phyloP scores from a whole-genome alignment of 2,113 vertebrate species.

The Thamnaconus septentrionalis region DNA sequence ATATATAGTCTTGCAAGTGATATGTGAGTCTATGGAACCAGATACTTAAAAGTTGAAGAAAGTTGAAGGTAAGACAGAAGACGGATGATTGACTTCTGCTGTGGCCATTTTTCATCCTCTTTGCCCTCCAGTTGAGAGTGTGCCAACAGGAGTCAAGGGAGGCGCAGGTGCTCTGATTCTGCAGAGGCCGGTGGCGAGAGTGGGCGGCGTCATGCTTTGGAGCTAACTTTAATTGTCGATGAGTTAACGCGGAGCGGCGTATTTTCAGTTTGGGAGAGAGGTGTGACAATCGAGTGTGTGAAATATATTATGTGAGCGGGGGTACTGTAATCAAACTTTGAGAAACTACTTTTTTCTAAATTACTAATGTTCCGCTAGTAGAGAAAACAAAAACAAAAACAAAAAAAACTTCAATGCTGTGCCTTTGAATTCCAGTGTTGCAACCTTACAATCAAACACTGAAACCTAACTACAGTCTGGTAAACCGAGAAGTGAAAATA shows the following conservation, averaged over 20 bases:
- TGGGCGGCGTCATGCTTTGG: not conserved
- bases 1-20: slow-evolving; percentile 24
- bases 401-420: no score
- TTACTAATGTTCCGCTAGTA: not conserved
- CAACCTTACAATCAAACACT: no score
- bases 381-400: not conserved
- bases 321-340: no score
- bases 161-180: slow-evolving; percentile 54
- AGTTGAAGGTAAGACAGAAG: slow-evolving; percentile 36
- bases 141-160: slow-evolving; percentile 4
- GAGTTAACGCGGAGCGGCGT: not conserved
- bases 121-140: slow-evolving; percentile 44
- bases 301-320: not conserved
- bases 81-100: slow-evolving; percentile 57
- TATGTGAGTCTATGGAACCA: slow-evolving; percentile 37
- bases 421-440: no score
- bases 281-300: slow-evolving; percentile 2
- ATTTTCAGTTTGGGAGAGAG: not conserved
- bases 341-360: no score
- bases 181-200: slow-evolving; percentile 3
- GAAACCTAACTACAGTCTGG: not conserved
- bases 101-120: slow-evolving; percentile 57
- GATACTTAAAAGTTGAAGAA: slow-evolving; percentile 30
- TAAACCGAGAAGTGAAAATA: slow-evolving; percentile 5
- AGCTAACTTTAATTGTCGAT: slow-evolving; percentile 17